Evolutionary conservation across 2,113 vertebrate species (phyloP), one percentile per base, ranked within the genome.

Genomic region (Brachyhypopomus gauderio): DNA sequence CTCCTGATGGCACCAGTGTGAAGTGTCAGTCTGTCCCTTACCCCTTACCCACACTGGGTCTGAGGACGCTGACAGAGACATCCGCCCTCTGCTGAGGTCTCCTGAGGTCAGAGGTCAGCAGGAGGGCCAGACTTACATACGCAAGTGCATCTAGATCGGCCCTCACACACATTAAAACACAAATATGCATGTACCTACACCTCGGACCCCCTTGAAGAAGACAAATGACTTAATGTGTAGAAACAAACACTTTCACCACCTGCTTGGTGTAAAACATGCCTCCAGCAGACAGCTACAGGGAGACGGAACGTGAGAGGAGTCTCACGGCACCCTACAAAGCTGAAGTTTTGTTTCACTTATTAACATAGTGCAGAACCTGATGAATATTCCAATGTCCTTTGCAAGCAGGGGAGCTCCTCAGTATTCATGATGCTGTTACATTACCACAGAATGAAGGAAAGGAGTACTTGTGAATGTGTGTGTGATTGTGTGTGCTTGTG

Each of bases 291-390:
- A 0, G 25, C 66, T 52, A 48, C 55, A 27, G 19, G 60, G 58
- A 60, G 20, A 74, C 36, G 9, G 19, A 41, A 69, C 5, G 30
- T 63, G 38, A 59, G 64, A 45, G 69, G 67, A 48, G 22, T 63
- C 7, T 11, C 23, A 19, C 2, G 25, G 12, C 27, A 19, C 17
- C 11, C 8, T 52, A 58, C 16, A 16, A 81, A 70, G 27, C 76
- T 58, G 72, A 66, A 45, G 79, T 81, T 72, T 82, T 82, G 75
- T 76, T 77, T 79, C 23, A 76, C 59, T 80, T 72, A 85, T 79
- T 79, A 82, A 79, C 76, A 16, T 7, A 12, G 20, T 60, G 72
- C 79, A 85, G 72, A 3, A 36, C 66, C 20, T 83, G 72, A 83
- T 84, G 81, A 83, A 81, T 83, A 81, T 80, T 83, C 70, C 23